phyloP scores from a whole-genome alignment of 2,113 vertebrate genomes.

The Naja naja region DNA sequence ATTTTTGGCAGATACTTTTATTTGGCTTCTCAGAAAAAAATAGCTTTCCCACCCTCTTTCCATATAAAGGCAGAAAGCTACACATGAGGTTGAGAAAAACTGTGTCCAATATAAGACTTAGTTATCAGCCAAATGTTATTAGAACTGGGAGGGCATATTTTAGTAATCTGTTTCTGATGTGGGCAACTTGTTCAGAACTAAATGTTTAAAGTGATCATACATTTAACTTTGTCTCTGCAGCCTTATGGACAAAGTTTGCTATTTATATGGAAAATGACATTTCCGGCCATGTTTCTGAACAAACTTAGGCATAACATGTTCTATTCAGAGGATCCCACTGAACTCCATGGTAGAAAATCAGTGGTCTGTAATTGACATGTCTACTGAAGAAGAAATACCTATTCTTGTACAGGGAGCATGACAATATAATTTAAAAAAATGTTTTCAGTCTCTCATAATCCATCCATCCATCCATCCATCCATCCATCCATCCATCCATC shows the following conservation, averaged over 20 bases:
- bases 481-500: too few species aligned
- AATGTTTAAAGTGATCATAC: background rate
- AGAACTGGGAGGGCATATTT: background rate
- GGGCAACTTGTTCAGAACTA: background rate
- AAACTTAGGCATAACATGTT: background rate
- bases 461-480: too few species aligned
- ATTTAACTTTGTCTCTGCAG: background rate
- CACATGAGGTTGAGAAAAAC: background rate
- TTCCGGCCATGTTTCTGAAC: background rate
- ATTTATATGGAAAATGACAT: background rate
- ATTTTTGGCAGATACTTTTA: conserved; percentile 7
- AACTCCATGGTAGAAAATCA: background rate
- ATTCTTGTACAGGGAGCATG: background rate
- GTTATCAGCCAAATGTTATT: background rate
- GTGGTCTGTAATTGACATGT: background rate
- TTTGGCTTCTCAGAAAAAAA: background rate
- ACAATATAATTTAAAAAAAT: background rate
- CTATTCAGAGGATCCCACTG: too few species aligned
- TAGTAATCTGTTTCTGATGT: background rate
- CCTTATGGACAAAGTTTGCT: background rate
- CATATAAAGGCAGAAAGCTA: conserved; percentile 4
- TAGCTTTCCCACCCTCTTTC: background rate
- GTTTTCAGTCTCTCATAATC: too few species aligned
- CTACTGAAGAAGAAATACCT: background rate
- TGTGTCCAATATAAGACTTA: background rate